Evolutionary conservation across 2,113 vertebrate species (phyloP).

Genomic region (Esox niger): DNA sequence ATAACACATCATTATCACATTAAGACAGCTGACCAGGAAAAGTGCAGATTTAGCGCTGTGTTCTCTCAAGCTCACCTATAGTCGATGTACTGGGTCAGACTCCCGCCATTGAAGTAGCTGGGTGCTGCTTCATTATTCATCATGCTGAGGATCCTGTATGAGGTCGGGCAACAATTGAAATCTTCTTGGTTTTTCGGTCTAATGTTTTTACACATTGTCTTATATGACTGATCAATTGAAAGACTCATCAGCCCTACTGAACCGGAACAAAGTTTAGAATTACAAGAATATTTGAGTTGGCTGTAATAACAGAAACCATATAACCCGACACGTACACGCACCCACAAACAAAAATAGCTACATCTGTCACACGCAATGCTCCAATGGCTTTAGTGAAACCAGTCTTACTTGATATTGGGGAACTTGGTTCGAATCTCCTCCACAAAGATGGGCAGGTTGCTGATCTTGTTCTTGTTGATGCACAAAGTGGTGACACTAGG

Average conservation of each 20-base stretch:
- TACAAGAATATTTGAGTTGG: too few species aligned
- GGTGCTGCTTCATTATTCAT: constrained; percentile 78
- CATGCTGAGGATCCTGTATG: constrained; percentile 72
- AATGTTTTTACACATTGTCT: not conserved
- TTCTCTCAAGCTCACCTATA: constrained; percentile 64
- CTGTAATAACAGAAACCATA: too few species aligned
- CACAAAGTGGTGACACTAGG: constrained; percentile 65
- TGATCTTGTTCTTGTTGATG: constrained; percentile 77
- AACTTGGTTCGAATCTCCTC: constrained; percentile 70
- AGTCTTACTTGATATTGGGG: constrained; percentile 69
- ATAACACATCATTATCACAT: too few species aligned
- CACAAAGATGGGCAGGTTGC: constrained; percentile 72
- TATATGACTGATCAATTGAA: too few species aligned
- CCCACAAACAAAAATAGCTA: too few species aligned
- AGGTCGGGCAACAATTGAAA: not conserved
- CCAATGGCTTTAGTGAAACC: not conserved
- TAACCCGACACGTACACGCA: not conserved
- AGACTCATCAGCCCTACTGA: too few species aligned
- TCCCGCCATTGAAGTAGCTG: constrained; percentile 77
- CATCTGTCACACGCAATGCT: too few species aligned
- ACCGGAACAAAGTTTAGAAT: too few species aligned
- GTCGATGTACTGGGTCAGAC: constrained; percentile 67
- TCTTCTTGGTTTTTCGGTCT: not conserved
- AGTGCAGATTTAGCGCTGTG: not conserved
- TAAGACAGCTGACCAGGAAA: too few species aligned